Percentiles rank a stretch among this genome's conserved stretches.
Conservation (phyloP, 2,797 vertebrate genomes). For the Eospalax fontanierii region DNA sequence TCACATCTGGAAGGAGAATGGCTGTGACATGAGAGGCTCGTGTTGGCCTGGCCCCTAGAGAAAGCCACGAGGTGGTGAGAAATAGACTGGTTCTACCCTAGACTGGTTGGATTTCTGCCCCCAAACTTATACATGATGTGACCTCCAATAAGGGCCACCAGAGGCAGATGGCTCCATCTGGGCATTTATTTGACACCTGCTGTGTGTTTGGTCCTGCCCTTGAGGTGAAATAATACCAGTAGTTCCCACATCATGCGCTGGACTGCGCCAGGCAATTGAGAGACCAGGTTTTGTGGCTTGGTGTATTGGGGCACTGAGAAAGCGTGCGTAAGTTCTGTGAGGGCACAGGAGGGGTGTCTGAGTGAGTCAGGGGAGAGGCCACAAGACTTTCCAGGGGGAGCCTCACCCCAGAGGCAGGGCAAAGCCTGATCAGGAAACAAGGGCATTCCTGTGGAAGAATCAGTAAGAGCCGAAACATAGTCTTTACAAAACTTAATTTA, state of each 20-base stretch:
- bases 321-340: neutral
- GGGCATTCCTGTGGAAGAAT: neutral
- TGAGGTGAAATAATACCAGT: neutral
- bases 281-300: accelerated
- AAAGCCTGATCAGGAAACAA: neutral
- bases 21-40: too few species aligned
- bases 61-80: neutral
- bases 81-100: neutral
- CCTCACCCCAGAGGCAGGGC: neutral
- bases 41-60: neutral
- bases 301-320: neutral
- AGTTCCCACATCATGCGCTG: too few species aligned
- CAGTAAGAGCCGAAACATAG: neutral
- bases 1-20: neutral
- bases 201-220: neutral
- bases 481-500: neutral
- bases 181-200: neutral
- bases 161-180: neutral
- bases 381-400: neutral
- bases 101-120: neutral
- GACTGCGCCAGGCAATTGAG: neutral
- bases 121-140: accelerated
- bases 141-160: neutral
- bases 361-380: neutral
- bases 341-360: neutral